Conservation (phyloP, 2,113 vertebrate species). For the Anseranas semipalmata region DNA sequence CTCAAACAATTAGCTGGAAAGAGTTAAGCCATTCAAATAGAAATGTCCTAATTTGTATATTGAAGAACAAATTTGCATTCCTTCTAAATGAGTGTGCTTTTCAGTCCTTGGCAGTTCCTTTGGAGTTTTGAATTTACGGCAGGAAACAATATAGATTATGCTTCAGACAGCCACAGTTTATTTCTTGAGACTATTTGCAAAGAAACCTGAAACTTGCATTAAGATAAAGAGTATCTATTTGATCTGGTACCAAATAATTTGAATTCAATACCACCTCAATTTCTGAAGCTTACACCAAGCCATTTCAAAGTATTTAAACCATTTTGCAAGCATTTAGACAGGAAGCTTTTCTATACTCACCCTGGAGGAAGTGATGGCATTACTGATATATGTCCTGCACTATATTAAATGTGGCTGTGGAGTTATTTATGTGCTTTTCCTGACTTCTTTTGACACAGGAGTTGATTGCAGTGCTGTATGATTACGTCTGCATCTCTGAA, state of each 20-base stretch:
- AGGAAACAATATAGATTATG: neutral
- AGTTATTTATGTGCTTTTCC: neutral
- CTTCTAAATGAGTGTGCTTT: neutral
- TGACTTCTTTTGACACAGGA: constrained; percentile 51
- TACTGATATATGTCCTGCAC: constrained; percentile 50
- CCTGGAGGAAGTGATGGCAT: constrained; percentile 54
- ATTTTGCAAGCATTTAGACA: neutral
- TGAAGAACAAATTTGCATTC: neutral
- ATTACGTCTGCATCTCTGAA: constrained; percentile 68
- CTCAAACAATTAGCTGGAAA: neutral
- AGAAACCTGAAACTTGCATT: neutral
- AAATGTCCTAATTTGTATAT: neutral
- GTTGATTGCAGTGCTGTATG: constrained; percentile 35
- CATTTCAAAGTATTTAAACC: neutral
- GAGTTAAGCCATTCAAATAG: neutral
- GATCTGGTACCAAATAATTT: neutral
- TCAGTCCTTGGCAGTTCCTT: neutral
- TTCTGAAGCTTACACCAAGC: neutral
- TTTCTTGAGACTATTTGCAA: neutral
- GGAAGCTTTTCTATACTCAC: constrained; percentile 66
- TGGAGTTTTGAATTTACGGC: neutral
- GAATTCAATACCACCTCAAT: neutral
- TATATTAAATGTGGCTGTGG: neutral
- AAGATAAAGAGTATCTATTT: neutral
- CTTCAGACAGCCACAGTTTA: neutral